phyloP scores from a whole-genome alignment of 2,888 invertebrate genomes.

The Pristionchus maxplancki region DNA sequence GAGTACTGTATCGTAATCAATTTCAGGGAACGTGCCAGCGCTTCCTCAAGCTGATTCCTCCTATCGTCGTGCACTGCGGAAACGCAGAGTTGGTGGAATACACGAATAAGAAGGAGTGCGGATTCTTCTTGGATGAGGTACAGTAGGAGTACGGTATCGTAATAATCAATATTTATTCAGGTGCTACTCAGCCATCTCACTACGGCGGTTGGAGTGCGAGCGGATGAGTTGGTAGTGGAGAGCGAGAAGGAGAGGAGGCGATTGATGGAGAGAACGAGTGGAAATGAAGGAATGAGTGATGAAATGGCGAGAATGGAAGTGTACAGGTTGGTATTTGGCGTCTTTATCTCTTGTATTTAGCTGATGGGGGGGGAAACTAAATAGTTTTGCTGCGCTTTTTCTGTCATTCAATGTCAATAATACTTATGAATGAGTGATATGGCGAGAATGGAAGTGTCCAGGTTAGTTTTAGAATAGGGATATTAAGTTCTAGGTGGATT shows the following conservation, averaged over 20 bases:
- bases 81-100: neutral
- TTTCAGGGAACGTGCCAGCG: slow-evolving; percentile 29
- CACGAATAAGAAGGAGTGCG: slow-evolving; percentile 22
- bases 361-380: no score
- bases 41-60: slow-evolving; percentile 40
- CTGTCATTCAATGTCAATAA: no score
- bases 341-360: no score
- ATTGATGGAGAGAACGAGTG: neutral
- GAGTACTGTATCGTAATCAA: neutral
- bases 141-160: neutral
- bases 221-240: slow-evolving; percentile 12
- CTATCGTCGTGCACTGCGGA: neutral
- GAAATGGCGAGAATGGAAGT: slow-evolving; percentile 6
- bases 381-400: no score
- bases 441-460: no score
- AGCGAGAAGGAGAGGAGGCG: neutral
- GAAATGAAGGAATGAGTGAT: neutral
- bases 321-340: neutral
- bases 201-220: neutral
- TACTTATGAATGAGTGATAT: no score
- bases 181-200: neutral
- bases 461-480: no score
- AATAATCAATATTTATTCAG: neutral
- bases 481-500: no score
- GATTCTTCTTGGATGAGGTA: slow-evolving; percentile 39